Percentiles rank a stretch among this genome's conserved stretches.
Evolutionary conservation across 1,140 invertebrate species (phyloP).

Genomic region (Plutomurus gul): DNA sequence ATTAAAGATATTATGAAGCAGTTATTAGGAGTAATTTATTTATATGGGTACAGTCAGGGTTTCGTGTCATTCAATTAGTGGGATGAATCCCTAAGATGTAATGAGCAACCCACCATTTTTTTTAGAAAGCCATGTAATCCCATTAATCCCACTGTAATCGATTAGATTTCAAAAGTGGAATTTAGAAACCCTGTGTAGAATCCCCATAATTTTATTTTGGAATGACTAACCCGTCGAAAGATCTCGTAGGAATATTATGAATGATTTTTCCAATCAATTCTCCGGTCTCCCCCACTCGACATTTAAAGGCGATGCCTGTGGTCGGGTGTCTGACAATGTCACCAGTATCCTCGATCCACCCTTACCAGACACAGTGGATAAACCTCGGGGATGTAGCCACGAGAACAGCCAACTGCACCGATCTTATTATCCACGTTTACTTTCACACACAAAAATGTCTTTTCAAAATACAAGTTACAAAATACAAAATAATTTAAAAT

Average conservation of each 20-base stretch:
- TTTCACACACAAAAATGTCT: slow-evolving; percentile 55
- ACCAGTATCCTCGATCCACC: slow-evolving; percentile 79
- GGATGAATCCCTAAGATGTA: too few species aligned
- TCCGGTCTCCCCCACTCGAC: slow-evolving; percentile 73
- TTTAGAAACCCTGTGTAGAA: too few species aligned
- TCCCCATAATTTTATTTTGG: slow-evolving; percentile 50
- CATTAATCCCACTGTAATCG: too few species aligned
- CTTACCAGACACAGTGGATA: slow-evolving; percentile 89
- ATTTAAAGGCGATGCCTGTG: slow-evolving; percentile 77
- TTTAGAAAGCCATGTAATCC: too few species aligned
- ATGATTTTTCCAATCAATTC: slow-evolving; percentile 97
- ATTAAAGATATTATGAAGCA: neutral
- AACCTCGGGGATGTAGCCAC: slow-evolving; percentile 74
- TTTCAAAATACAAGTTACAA: slow-evolving; percentile 89
- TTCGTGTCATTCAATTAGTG: too few species aligned
- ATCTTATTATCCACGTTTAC: slow-evolving; percentile 87
- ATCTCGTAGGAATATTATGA: slow-evolving; percentile 74
- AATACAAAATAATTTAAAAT: neutral
- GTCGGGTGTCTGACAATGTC: slow-evolving; percentile 74
- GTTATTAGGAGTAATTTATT: neutral
- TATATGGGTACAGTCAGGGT: neutral
- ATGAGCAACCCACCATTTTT: too few species aligned
- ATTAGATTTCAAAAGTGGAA: too few species aligned
- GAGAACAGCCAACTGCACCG: slow-evolving; percentile 94
- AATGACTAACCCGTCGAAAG: slow-evolving; percentile 72